A percentile compares a stretch with the other conserved stretches of the same genome.
These are phyloP conservation scores for Melanaphis sacchari DNA, from an alignment of 1,140 invertebrate genomes.

Conservation along the genomic window DNA sequence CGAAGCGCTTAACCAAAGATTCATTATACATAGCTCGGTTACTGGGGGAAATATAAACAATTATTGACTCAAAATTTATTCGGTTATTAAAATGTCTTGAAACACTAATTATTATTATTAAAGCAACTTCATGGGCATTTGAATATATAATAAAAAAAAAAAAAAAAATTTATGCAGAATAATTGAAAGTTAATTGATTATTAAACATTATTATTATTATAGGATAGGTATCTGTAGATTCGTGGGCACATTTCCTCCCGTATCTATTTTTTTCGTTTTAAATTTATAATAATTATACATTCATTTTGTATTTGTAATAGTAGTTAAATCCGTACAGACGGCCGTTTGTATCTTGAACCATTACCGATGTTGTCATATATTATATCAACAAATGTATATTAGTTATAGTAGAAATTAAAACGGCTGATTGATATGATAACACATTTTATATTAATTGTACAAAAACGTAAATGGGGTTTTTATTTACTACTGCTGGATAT, in stretches of 20 bases:
- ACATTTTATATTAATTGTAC: conserved; percentile 26
- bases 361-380: not conserved
- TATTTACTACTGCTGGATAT: conserved; percentile 14
- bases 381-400: conserved; percentile 24
- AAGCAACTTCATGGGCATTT: conserved; percentile 54
- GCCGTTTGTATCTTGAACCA: conserved; percentile 33
- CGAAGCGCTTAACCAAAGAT: conserved; percentile 52
- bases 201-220: conserved; percentile 32
- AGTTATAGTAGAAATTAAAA: conserved; percentile 37
- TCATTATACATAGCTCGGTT: conserved; percentile 35
- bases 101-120: conserved; percentile 48
- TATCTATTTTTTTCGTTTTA: conserved; percentile 21
- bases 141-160: conserved; percentile 24
- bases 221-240: conserved; percentile 33
- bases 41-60: conserved; percentile 44
- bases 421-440: conserved; percentile 54
- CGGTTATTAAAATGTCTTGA: conserved; percentile 27
- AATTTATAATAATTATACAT: conserved; percentile 2
- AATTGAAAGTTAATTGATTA: conserved; percentile 31
- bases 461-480: conserved; percentile 13
- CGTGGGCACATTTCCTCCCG: not conserved
- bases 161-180: not conserved
- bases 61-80: conserved; percentile 32
- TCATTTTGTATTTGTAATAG: conserved; percentile 21
- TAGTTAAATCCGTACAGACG: conserved; percentile 17